phyloP scores from a whole-genome alignment of 2,113 vertebrate genomes.

The Athene cunicularia region DNA sequence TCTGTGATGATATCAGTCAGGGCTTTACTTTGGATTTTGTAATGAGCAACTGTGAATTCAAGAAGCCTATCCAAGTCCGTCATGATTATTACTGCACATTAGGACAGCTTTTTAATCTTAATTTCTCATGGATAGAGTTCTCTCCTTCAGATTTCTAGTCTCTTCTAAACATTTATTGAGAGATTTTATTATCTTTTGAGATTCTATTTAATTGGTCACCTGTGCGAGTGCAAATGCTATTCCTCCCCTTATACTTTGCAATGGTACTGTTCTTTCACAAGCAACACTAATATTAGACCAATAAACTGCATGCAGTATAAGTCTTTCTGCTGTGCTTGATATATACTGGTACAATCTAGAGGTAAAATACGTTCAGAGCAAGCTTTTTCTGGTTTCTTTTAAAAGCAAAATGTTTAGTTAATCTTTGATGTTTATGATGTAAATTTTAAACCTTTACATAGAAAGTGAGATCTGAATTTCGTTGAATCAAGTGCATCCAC shows the following conservation, averaged over 20 bases:
- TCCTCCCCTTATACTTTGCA: neutral
- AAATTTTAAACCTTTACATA: neutral
- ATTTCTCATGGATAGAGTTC: neutral
- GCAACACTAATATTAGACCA: neutral
- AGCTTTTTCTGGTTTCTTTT: neutral
- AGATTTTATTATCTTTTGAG: neutral
- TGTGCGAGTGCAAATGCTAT: neutral
- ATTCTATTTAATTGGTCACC: neutral
- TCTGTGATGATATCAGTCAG: fast-evolving
- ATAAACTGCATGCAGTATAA: neutral
- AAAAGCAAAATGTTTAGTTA: neutral
- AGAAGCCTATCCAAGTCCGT: neutral
- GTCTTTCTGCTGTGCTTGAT: neutral
- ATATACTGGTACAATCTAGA: neutral
- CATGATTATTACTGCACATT: neutral
- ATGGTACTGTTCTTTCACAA: neutral
- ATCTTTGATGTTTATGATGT: neutral
- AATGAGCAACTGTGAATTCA: neutral
- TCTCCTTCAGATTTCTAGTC: neutral
- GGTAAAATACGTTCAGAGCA: neutral
- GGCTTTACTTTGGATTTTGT: neutral
- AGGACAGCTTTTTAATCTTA: neutral
- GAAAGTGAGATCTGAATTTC: neutral
- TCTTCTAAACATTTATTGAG: neutral
- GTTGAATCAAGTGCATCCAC: neutral